Evolutionary conservation across 2,797 vertebrate genomes (phyloP).

Genomic region (Bovichtus variegatus): DNA sequence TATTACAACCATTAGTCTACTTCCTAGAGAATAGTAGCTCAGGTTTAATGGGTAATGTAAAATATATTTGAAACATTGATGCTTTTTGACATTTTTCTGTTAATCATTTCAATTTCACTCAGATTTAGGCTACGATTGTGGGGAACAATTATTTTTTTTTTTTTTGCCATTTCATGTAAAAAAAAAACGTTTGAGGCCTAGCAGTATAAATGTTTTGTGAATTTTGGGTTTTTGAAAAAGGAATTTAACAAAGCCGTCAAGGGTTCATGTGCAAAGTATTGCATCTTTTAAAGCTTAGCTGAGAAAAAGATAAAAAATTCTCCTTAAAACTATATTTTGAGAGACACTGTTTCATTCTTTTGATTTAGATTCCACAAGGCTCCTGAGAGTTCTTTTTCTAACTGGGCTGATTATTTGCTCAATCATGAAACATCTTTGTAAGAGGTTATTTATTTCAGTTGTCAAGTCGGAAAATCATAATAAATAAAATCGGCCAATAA

Average conservation of each 20-base stretch:
- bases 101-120: neutral
- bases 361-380: neutral
- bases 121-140: neutral
- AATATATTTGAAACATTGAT: neutral
- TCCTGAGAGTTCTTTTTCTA: neutral
- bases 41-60: neutral
- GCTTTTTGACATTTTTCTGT: neutral
- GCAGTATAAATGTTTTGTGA: neutral
- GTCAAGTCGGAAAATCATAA: conserved; percentile 5
- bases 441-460: conserved; percentile 1
- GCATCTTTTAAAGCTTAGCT: neutral
- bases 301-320: neutral
- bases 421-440: neutral
- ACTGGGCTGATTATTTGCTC: neutral
- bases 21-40: neutral
- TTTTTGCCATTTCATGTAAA: too few species aligned
- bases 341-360: neutral
- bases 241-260: neutral
- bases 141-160: too few species aligned
- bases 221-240: neutral
- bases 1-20: too few species aligned
- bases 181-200: neutral
- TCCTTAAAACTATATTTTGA: neutral
- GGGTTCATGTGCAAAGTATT: neutral
- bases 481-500: conserved; percentile 16